Conservation (phyloP, 2,113 vertebrate genomes). For the Cephalopterus ornatus region DNA sequence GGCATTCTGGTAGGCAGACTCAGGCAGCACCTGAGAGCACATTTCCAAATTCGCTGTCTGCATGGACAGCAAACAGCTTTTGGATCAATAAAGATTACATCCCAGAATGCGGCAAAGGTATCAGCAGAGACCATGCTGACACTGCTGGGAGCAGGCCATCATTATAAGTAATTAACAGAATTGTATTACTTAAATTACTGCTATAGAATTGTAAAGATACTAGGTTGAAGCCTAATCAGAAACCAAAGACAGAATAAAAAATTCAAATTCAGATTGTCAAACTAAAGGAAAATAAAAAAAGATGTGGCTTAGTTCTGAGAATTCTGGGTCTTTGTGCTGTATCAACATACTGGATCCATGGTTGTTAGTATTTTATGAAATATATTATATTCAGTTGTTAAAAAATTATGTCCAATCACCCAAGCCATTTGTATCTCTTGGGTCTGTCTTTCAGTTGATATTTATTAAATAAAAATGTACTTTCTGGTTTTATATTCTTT, state of each 20-base stretch:
- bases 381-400: neutral
- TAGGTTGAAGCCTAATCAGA: neutral
- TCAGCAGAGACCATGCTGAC: neutral
- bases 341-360: fast-evolving
- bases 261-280: neutral
- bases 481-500: neutral
- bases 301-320: neutral
- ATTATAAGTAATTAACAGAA: neutral
- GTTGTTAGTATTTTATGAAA: neutral
- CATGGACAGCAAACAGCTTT: neutral
- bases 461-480: neutral
- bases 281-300: neutral
- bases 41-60: neutral
- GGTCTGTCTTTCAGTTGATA: neutral
- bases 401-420: neutral
- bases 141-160: neutral
- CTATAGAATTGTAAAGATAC: neutral
- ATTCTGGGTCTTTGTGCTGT: neutral
- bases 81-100: neutral
- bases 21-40: neutral
- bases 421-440: neutral
- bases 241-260: neutral
- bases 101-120: neutral
- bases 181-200: neutral
- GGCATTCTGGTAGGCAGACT: neutral